Base-by-base conservation (phyloP, 2,797 vertebrate genomes). In the Synaphobranchus kaupii region DNA sequence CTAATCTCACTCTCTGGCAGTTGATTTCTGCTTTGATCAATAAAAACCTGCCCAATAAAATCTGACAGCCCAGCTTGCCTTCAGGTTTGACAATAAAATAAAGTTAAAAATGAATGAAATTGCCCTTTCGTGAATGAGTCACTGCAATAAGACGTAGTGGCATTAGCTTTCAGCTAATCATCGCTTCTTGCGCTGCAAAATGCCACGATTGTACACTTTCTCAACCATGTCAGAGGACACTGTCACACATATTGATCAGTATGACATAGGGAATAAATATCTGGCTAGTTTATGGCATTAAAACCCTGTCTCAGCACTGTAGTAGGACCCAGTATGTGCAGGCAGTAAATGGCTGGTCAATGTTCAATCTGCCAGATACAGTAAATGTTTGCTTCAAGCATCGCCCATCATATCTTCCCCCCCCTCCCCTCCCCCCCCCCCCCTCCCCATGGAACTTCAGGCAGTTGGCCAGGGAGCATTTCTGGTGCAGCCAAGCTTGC, bases 11-110 rank as follows among this genome's bases (percentile, higher is more conserved):
- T 25, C 85, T 47, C 78, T 50, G 8, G 54, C 76, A 86, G 58
- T 50, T 58, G 13, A 56, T 84, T 78, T 87, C 85, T 71, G 60
- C 47, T 76, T 34, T 73, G 85, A 73, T 80, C 83, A 85, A 63
- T 44, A 56, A 39, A 76, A 78, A 34, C 66, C 54, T 78, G 54
- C 10, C 31, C 10, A 73, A 58, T 58, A 58, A 56, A 68, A 68
- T 68, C 63, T 68, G 63, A 68, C 50, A 31, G 44, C 15, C 78
- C 78, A 20, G 58, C 84, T 28, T 85, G 56, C 80, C 25, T 17
- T n/a, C 44, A 34, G 44, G 71, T 63, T 82, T 60, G 60, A 83
- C 50, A 83, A 50, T 20, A 87, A 83, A 78, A 63, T 84, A 48
- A n/a, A 71, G 39, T 71, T 4, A 34, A 44, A 44, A 78, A 78